Percentiles rank a stretch among this genome's conserved stretches.
phyloP scores from a whole-genome alignment of 2,888 invertebrate genomes.

The Didymodactylos carnosus region DNA sequence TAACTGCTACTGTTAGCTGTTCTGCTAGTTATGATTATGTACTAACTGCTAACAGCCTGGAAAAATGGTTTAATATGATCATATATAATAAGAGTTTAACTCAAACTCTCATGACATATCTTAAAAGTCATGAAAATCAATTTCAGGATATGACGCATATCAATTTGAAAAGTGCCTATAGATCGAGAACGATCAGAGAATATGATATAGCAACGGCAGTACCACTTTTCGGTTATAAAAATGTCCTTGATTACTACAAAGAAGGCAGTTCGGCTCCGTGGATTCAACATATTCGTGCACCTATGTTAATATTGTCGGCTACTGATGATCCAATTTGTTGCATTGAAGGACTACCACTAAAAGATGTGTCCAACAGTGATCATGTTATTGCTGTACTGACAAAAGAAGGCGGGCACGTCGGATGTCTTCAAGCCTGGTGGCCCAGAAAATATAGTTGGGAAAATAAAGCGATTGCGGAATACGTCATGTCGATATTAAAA shows the following conservation, averaged over 20 bases:
- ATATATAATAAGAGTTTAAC: conserved; percentile 3
- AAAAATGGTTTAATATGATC: conserved; percentile 2
- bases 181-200: conserved; percentile 1
- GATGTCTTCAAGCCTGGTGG: conserved; percentile 7
- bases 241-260: conserved; percentile 3
- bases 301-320: conserved; percentile 7
- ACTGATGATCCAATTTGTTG: conserved; percentile 10
- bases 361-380: conserved; percentile 8
- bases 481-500: neutral
- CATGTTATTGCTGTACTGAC: conserved; percentile 2
- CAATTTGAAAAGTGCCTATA: neutral
- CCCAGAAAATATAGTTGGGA: neutral
- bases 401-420: conserved; percentile 11
- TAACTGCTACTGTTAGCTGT: neutral
- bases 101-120: neutral
- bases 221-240: conserved; percentile 3
- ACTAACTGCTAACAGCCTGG: conserved; percentile 4
- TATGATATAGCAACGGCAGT: conserved; percentile 1
- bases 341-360: conserved; percentile 1
- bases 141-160: neutral
- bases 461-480: neutral
- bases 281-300: conserved; percentile 3
- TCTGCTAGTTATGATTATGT: conserved; percentile 4
- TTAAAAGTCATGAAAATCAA: neutral
- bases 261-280: neutral